These are phyloP conservation scores for Agrochola lota DNA, from an alignment of 2,888 invertebrate genomes.

Conservation along the genomic window DNA sequence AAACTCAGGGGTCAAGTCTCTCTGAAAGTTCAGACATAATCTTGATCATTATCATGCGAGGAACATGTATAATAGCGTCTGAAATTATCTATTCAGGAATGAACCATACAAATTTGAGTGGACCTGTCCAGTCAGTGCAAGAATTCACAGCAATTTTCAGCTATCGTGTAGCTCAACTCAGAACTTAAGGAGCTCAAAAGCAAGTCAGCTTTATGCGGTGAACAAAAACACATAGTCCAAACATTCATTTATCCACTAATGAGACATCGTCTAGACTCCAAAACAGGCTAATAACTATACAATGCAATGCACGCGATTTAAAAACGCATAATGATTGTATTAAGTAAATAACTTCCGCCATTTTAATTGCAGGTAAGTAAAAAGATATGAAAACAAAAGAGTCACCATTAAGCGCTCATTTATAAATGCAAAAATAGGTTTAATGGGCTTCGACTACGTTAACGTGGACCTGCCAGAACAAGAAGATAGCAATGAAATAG, in stretches of 20 bases:
- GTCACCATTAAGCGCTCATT: conserved; percentile 77
- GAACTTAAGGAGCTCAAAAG: no score
- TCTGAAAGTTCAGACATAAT: no score
- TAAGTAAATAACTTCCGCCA: conserved; percentile 45
- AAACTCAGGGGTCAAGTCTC: no score
- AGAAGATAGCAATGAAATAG: not conserved
- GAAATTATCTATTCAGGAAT: no score
- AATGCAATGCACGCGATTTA: not conserved
- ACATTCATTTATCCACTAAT: no score
- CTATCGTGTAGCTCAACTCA: no score
- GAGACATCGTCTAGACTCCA: not conserved
- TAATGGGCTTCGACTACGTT: conserved; percentile 61
- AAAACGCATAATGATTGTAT: conserved; percentile 13
- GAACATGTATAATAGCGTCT: no score
- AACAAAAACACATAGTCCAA: not conserved
- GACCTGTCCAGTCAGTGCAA: no score
- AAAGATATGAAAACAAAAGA: conserved; percentile 75
- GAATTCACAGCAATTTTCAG: no score
- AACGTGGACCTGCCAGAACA: conserved; percentile 66
- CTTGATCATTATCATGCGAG: no score
- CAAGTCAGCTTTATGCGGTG: no score
- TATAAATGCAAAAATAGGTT: conserved; percentile 79
- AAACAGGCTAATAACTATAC: conserved; percentile 14
- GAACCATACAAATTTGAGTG: no score
- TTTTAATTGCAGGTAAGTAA: conserved; percentile 70